Evolutionary conservation across 2,113 vertebrate genomes (phyloP).

Genomic region (Archocentrus centrarchus): DNA sequence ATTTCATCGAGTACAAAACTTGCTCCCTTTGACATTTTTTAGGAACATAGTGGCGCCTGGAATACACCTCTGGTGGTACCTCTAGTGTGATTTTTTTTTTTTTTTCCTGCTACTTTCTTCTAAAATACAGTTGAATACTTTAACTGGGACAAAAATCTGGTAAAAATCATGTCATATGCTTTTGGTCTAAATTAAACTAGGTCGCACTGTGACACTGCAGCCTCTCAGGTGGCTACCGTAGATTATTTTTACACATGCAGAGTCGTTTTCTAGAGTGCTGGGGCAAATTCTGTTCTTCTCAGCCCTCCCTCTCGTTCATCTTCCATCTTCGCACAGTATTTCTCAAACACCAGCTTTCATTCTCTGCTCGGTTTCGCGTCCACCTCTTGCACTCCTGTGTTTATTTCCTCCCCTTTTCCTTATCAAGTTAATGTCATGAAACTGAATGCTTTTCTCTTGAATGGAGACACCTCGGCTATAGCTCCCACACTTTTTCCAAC

Average conservation of each 20-base stretch:
- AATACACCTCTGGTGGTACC: slow-evolving; percentile 25
- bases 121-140: slow-evolving; percentile 55
- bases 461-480: neutral
- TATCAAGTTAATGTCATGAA: neutral
- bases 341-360: neutral
- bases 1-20: slow-evolving; percentile 16
- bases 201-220: slow-evolving; percentile 82
- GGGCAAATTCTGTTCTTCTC: slow-evolving; percentile 74
- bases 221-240: slow-evolving; percentile 81
- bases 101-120: slow-evolving; percentile 24
- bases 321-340: neutral
- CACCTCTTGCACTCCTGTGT: neutral
- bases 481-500: neutral
- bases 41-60: slow-evolving; percentile 7
- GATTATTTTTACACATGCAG: slow-evolving; percentile 83
- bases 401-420: neutral
- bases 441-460: slow-evolving; percentile 14
- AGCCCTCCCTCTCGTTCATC: slow-evolving; percentile 65
- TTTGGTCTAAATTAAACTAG: slow-evolving; percentile 79
- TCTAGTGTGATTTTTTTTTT: neutral
- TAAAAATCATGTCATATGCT: slow-evolving; percentile 69
- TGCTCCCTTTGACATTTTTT: slow-evolving; percentile 30
- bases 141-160: slow-evolving; percentile 74
- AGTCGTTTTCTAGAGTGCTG: slow-evolving; percentile 77
- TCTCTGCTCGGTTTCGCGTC: neutral